Base-by-base conservation (phyloP, 92 coral and sea anemone genomes). In the Porites cylindrica region DNA sequence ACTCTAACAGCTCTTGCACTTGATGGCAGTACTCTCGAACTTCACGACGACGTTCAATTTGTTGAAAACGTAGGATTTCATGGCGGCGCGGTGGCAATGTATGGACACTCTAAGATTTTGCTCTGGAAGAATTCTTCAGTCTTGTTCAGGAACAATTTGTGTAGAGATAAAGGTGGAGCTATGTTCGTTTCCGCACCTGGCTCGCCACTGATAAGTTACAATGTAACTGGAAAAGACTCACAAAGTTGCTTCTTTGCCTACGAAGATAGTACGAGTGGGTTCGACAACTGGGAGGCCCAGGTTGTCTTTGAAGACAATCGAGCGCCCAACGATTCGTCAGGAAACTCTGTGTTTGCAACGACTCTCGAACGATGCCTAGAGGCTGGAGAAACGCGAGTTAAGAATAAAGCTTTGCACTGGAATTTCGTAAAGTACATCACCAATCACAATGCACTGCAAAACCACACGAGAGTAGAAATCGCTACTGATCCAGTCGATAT, bases 71-170 rank as follows among this genome's bases (percentile, higher is more conserved):
- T 12, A 59, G 96, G 96, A 9, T 75, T 78, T 54, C 80, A 64
- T 43, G 96, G 96, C 6, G 96, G 96, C 24, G 96, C 96, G 10
- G 85, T 90, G 16, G 88, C 93, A 17, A 90, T 93, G 86, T 90
- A 93, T 72, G 96, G 92, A 38, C 62, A 84, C 26, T 90, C 96
- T 32, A 89, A 85, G 72, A 73, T 93, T 63, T 80, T 83, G 50
- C 77, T 93, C 65, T 79, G 83, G 77, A 88, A 90, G 19, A 82
- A 85, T 26, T 88, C 96, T 9, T 32, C 65, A 29, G 73, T 87
- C 16, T n/a, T 76, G 8, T 93, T 93, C 78, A 76, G 78, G 60
- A 78, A 82, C 5, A 93, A 93, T 32, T 20, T 65, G 23, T 91
- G 93, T 74, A 71, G 54, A 7, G 85, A 82, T 6, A 82, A 73